Base-by-base conservation (phyloP, 2,888 invertebrate genomes). In the Drosophila fungiperda region DNA sequence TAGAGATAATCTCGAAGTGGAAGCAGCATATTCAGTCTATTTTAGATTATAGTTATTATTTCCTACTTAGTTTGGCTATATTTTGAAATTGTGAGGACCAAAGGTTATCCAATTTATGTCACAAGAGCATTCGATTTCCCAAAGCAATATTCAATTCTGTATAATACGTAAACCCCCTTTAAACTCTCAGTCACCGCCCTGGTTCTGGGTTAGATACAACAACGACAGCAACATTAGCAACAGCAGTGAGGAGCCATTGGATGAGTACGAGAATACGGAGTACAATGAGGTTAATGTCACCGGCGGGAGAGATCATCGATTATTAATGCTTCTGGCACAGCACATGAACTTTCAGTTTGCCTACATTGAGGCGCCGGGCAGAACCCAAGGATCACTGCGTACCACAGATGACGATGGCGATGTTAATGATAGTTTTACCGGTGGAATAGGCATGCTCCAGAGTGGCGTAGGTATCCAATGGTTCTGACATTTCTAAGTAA, bases 301-400 rank as follows among this genome's bases (percentile, higher is more conserved):
- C 0, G 96, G 96, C 0, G 96, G 96, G 1, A 93, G 96, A 62
- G 96, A 96, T 91, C 95, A 96, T 92, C 95, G 96, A 81, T 93
- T 96, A 9, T 93, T 96, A 1, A 93, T 94, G 15, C 89, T 96
- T 0, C 91, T 96, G 66, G 94, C 96, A 0, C 92, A 94, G 62
- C 95, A 95, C 88, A 94, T 96, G 61, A 96, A 96, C 91, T 96
- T 96, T 89, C 95, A 94, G 94, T 96, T 95, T 85, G 93, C 94
- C 65, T 96, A 96, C 86, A 95, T 96, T 81, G 96, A 96, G 87
- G 96, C 96, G 5, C 96, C 96, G 0, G 96, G 96, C 69, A 94
- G 96, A 58, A 96, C 95, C 45, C 96, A 96, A 90, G 96, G 96
- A 0, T 95, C 96, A 0, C 90, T 94, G 7, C 86, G 84, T 1